These are phyloP conservation scores for Heliconius melpomene DNA, from an alignment of 1,140 invertebrate genomes.

Conservation along the genomic window DNA sequence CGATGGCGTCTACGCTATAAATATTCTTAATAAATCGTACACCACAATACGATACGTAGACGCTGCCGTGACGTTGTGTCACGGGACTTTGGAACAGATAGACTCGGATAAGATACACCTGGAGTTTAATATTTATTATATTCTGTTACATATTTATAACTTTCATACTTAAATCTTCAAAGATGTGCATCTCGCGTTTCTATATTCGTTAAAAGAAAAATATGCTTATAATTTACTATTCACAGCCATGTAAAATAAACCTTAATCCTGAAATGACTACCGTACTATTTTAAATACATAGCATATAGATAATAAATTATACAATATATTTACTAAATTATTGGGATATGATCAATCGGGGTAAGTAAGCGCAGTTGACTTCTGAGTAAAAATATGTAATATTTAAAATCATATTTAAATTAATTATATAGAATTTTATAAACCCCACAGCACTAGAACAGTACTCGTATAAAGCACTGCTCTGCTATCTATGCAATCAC, in stretches of 20 bases:
- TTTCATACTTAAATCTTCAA: background rate
- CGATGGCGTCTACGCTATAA: conserved; percentile 22
- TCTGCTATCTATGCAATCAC: conserved; percentile 21
- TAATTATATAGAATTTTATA: background rate
- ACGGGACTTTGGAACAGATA: conserved; percentile 51
- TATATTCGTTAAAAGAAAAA: too few relatives aligned
- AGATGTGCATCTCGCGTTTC: background rate
- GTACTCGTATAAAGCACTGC: conserved; percentile 5
- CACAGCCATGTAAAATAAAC: too few relatives aligned
- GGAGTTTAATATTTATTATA: conserved; percentile 26
- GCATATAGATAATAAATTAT: too few relatives aligned
- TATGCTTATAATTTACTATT: too few relatives aligned
- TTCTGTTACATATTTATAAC: background rate
- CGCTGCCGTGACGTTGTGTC: conserved; percentile 36
- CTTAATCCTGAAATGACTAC: too few relatives aligned
- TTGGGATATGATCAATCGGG: too few relatives aligned
- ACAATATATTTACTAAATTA: too few relatives aligned
- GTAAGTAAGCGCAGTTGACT: too few relatives aligned
- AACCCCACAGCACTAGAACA: background rate
- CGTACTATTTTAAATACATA: too few relatives aligned
- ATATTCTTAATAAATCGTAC: conserved; percentile 18
- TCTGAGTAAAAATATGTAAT: too few relatives aligned
- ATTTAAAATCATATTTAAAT: too few relatives aligned
- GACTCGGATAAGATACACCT: conserved; percentile 62
- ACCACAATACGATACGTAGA: conserved; percentile 16